Base-by-base conservation (phyloP, 2,113 vertebrate species). In the Brevimyrus niger region DNA sequence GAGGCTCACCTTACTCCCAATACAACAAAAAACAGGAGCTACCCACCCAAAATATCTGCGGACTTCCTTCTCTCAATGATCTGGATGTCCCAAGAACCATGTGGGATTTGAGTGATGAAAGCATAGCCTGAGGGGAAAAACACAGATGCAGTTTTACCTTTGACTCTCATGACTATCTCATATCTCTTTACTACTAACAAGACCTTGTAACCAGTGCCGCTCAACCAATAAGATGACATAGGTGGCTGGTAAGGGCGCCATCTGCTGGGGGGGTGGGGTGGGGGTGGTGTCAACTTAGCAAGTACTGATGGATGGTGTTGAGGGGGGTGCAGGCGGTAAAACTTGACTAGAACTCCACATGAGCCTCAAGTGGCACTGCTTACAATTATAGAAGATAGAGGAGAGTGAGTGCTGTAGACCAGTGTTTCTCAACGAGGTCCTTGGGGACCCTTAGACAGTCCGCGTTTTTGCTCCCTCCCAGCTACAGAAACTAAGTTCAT, bases 21-120 rank as follows among this genome's bases (percentile, higher is more conserved):
- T 6, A 27, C 23, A 11, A 69, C n/a, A 0, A 17, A 61, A 58
- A 31, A 23, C 61, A 31, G n/a, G 61, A 69, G 61, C n/a, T 13
- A 91, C 94, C 96, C 5, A 99, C 98, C 98, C 46, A 99, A 93
- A 92, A 99, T 97, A 51, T 99, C 98, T 0, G 98, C 97, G 0
- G 98, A 98, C 92, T 99, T 99, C 94, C 97, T 99, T 93, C 98
- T 96, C 92, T 99, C 98, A 21, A 99, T 98, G 38, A 99, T 96
- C 94, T 99, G 98, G 93, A 99, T 99, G 92, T 99, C 98, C 93
- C 97, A 97, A 27, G 98, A 97, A 35, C 98, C 98, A 15, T 97
- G 97, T 0, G 98, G 98, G 93, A 99, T 99, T 93, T 99, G 97
- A 0, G 98, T 98, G 92, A 99, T 98, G 91, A 99, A 96, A 31